phyloP scores from a whole-genome alignment of 30 jellyfish, hydroid and myxozoan genomes.

The Morbakka virulenta region DNA sequence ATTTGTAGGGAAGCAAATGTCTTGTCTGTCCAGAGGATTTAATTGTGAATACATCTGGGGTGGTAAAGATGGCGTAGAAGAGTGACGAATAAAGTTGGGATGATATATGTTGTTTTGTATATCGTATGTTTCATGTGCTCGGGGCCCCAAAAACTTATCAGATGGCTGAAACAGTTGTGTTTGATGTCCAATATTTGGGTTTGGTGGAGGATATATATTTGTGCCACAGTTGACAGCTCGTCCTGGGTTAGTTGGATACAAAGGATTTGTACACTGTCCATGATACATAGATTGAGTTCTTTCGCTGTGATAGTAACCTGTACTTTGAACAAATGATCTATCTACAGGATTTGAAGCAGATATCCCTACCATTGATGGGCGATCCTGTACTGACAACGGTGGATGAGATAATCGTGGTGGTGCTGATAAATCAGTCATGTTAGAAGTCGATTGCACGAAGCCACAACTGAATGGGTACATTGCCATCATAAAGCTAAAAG shows the following conservation, averaged over 20 bases:
- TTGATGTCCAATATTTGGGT: background rate
- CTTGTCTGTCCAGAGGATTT: slow-evolving; percentile 58
- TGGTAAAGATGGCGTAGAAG: slow-evolving; percentile 34
- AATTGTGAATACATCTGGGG: slow-evolving; percentile 62
- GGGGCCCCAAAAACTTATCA: background rate
- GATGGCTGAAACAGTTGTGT: background rate
- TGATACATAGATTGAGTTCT: background rate
- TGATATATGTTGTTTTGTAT: background rate
- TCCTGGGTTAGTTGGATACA: background rate
- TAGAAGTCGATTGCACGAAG: background rate
- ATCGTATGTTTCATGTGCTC: background rate
- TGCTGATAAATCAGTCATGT: background rate
- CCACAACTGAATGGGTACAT: background rate
- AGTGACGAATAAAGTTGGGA: slow-evolving; percentile 48
- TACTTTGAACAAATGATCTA: background rate
- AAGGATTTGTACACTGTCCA: background rate
- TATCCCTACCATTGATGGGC: slow-evolving; percentile 79
- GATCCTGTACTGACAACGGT: slow-evolving; percentile 67
- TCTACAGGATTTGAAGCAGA: background rate
- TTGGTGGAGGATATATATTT: background rate
- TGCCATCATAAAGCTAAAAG: too few relatives aligned
- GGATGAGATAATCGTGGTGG: slow-evolving; percentile 97
- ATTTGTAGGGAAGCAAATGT: slow-evolving; percentile 28
- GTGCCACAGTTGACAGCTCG: background rate
- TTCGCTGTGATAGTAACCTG: background rate